phyloP scores from a whole-genome alignment of 2,113 vertebrate genomes.

The Crotalus horridus region DNA sequence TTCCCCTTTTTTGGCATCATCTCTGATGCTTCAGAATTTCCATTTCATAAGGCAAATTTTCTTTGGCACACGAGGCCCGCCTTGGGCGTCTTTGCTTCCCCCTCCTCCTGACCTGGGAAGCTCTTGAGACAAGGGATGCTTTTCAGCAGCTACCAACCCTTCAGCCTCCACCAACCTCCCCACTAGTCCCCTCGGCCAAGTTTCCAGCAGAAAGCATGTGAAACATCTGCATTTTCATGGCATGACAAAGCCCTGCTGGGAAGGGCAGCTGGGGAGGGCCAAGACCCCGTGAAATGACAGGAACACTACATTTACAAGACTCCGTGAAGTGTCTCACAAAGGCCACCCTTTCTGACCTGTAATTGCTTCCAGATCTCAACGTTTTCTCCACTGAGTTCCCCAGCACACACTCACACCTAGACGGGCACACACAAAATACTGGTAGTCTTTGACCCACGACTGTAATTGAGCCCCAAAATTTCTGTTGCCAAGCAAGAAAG shows the following conservation, averaged over 20 bases:
- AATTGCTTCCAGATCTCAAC: conserved; percentile 36
- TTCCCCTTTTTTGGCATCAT: conserved; percentile 58
- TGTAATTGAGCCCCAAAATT: neutral
- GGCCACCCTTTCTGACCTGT: neutral
- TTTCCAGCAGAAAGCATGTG: conserved; percentile 20
- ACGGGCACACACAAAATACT: neutral
- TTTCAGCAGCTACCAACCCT: neutral
- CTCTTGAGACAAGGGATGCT: conserved; percentile 18
- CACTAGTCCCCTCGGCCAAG: neutral
- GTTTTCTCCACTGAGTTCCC: conserved; percentile 8
- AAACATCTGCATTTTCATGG: neutral
- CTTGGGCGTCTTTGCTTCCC: conserved; percentile 9
- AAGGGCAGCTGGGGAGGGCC: neutral
- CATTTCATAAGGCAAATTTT: conserved; percentile 74
- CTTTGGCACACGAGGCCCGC: conserved; percentile 63
- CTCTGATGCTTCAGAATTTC: conserved; percentile 80
- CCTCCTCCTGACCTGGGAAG: neutral
- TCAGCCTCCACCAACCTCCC: conserved; percentile 2
- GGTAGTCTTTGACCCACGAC: neutral
- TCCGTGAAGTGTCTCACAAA: neutral
- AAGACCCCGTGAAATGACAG: conserved; percentile 12
- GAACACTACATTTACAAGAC: neutral
- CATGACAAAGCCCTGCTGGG: conserved; percentile 9
- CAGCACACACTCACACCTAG: neutral
- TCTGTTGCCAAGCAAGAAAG: neutral